phyloP scores from a whole-genome alignment of 2,797 vertebrate species.

The Podarcis lilfordi region DNA sequence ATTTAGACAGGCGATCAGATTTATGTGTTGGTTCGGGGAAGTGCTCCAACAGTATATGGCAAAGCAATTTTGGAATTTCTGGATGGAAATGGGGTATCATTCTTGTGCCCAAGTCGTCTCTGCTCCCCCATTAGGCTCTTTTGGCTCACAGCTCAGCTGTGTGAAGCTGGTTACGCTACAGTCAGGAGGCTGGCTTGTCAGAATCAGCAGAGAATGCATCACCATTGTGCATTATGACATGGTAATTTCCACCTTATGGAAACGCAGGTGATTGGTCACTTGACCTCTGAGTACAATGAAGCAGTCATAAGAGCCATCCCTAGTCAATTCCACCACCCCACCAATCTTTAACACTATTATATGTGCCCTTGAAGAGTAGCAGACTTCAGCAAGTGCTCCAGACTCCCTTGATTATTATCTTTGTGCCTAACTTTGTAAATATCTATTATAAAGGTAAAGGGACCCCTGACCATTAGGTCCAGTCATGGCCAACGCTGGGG shows the following conservation, averaged over 20 bases:
- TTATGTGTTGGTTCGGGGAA: not conserved
- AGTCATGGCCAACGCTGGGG: too few species aligned
- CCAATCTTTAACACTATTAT: too few species aligned
- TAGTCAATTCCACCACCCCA: not conserved
- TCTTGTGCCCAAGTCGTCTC: not conserved
- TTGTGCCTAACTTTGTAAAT: not conserved
- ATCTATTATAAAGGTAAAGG: not conserved
- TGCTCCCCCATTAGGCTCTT: not conserved
- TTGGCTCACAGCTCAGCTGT: not conserved
- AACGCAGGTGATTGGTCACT: not conserved
- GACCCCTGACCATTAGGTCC: too few species aligned
- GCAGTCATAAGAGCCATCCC: not conserved
- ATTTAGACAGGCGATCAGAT: not conserved
- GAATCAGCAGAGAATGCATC: constrained; percentile 2
- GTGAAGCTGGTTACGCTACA: not conserved
- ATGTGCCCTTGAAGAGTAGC: not conserved
- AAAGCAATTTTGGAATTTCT: not conserved
- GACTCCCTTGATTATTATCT: not conserved
- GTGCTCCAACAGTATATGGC: not conserved
- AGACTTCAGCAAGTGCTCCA: not conserved
- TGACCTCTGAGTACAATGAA: not conserved
- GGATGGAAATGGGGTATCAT: not conserved
- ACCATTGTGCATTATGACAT: constrained; percentile 5
- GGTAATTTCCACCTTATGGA: not conserved
- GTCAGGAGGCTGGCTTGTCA: constrained; percentile 4